Evolutionary conservation across 1,140 invertebrate genomes (phyloP), one percentile per base, ranked within the genome.

Genomic region (Dendrolimus kikuchii): DNA sequence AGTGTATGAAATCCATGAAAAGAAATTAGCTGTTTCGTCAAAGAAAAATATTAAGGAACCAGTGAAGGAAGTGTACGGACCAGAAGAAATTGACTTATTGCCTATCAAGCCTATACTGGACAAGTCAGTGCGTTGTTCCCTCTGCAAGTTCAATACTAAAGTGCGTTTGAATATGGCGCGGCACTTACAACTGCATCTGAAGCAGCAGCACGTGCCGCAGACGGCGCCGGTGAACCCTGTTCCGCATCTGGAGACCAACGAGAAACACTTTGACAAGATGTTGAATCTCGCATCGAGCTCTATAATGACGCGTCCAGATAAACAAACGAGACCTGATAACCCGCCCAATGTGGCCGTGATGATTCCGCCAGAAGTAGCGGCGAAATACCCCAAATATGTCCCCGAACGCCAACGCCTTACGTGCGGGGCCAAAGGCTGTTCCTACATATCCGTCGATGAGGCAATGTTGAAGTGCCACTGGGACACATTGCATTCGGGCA

Each of bases 221-320:
- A 90, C 88, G 0, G 90, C 91, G 0, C 91, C 92, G 0, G 91
- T 94, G 0, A 95, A 95, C 86, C 94, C 94, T 0, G 93, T 95
- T 0, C 94, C 94, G 0, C 93, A 93, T 74, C 79, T 95, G 10
- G 92, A 93, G 48, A 91, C 91, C 40, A 93, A 92, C 54, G 93
- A 95, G 66, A 91, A 89, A 59, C 93, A 94, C 90, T 95, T 95
- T 71, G 94, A 95, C 70, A 94, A 93, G 74, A 95, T 95, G 94
- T 89, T 92, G 0, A 95, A 95, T 76, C 82, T 95, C 8, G 93
- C 94, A 0, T 90, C 91, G 36, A 93, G 93, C 71, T 94, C 93
- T 1, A 89, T 91, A 60, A 83, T 23, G 38, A 40, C 44, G 51
- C n/a, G 45, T 9, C 87, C 39, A 5, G 74, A 80, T 3, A 70